Evolutionary conservation across 2,888 invertebrate species (phyloP), one percentile per base, ranked within the genome.

Genomic region (Lasius platythorax): DNA sequence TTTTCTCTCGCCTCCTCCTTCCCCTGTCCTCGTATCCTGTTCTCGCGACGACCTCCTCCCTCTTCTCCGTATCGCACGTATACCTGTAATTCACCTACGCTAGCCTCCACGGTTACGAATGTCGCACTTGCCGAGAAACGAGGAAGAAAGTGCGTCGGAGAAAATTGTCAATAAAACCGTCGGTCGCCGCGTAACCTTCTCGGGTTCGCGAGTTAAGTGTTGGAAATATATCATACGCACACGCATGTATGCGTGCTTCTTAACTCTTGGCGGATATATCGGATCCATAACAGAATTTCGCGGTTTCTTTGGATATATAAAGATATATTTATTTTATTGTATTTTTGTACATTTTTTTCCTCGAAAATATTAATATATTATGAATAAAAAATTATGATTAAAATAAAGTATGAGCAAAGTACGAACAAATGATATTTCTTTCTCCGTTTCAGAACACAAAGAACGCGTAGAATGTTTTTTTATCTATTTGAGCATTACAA

Each of bases 151-250:
- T 64, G 30, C 56, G 30, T 11, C 15, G 6, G 67, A 46, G 63
- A 67, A 79, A 79, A 67, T 78, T 68, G 63, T 33, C 78, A 50
- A 83, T 70, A 79, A 83, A 83, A 70, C 43, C 15, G 63, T 50
- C 58, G 11, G 63, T 50, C 33, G 11, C 18, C 23, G 18, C 30
- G 33, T n/a, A 40, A 67, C 15, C n/a, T 3, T 5, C 6, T 15
- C 37, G 0, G 23, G 23, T 58, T n/a, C 37, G n/a, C 30, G n/a
- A 33, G 18, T 2, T 18, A 50, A 70, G 3, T 30, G 37, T 58
- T 28, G 8, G 37, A 70, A 15, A 70, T 30, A 23, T 40, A 56
- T 56, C 40, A 40, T 11, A 40, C 18, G 23, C n/a, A 46, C 30
- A 40, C 18, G 23, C n/a, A 46, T 43, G n/a, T 53, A 53, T n/a